Base-by-base conservation (phyloP, 2,113 vertebrate genomes). In the Rutilus rutilus region DNA sequence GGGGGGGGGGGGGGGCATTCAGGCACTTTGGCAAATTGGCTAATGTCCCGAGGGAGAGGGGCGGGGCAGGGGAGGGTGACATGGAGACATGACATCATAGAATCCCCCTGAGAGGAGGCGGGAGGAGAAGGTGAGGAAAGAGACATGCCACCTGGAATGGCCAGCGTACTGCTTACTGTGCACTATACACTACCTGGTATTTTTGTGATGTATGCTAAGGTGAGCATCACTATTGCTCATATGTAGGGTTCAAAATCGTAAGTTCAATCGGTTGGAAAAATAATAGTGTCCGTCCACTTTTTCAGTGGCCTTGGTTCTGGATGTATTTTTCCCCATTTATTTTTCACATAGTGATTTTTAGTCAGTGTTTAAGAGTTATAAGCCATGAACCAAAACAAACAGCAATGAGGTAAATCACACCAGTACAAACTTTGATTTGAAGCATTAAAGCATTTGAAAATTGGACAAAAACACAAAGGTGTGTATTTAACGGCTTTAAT, bases 11-110 rank as follows among this genome's bases (percentile, higher is more conserved):
- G 23, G 64, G 23, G 36, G 30, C 17, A 75, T 52, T 59, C 57
- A 69, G 80, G 87, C 89, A 90, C 89, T 88, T 82, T 90, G 83
- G 87, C 75, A 90, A 90, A 90, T 90, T 90, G 86, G 85, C 80
- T 90, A 67, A 76, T 80, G 83, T 90, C 89, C 89, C 89, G n/a
- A 65, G 81, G 84, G 84, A 84, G 84, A 81, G 78, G 65, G 85
- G 45, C 42, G 36, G 84, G 76, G 67, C 36, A 71, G 80, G 36
- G 17, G 50, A 57, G 67, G 69, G 59, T 65, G 42, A 84, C 78
- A 82, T 73, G 65, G 54, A 88, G 87, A 90, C 87, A 90, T 90
- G 87, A 90, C 89, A 90, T 90, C 89, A 90, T 90, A 88, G 82
- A 88, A 83, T 54, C 54, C 64, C 85, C 78, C 23, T 3, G 57